Percentiles rank a stretch among this genome's conserved stretches.
These are phyloP conservation scores for Microcebus ravelobensis DNA, from an alignment of 2,113 vertebrate species.

Conservation along the genomic window DNA sequence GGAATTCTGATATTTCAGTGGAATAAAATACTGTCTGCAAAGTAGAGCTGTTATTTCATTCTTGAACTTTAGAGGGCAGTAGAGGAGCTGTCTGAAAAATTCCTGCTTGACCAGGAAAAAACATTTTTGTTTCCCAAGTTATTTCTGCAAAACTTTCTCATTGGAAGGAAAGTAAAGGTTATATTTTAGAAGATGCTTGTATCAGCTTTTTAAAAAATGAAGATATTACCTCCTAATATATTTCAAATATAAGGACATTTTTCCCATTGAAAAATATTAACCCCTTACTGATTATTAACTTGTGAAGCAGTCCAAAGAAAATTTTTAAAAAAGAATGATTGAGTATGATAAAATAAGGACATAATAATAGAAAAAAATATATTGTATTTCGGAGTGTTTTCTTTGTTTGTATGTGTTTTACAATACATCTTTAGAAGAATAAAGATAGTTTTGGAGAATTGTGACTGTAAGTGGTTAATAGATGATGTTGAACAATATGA, in stretches of 20 bases:
- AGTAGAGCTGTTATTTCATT: slow-evolving; percentile 55
- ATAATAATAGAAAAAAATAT: neutral
- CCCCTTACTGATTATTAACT: neutral
- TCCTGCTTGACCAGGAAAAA: slow-evolving; percentile 14
- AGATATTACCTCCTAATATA: neutral
- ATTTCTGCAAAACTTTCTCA: slow-evolving; percentile 31
- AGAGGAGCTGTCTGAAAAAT: slow-evolving; percentile 77
- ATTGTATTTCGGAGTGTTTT: neutral
- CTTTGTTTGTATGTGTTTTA: neutral
- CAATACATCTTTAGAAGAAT: neutral
- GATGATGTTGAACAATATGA: neutral
- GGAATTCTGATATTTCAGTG: neutral
- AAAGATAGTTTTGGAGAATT: neutral
- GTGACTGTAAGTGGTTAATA: neutral
- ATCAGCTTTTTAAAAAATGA: neutral
- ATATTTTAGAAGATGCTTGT: slow-evolving; percentile 16
- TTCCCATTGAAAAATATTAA: neutral
- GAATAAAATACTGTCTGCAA: neutral
- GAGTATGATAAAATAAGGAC: neutral
- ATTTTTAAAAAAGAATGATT: neutral
- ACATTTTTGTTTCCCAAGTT: neutral
- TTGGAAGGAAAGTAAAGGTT: slow-evolving; percentile 52
- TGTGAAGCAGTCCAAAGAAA: neutral
- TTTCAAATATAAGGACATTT: neutral
- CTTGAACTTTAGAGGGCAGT: slow-evolving; percentile 83